Conservation (phyloP, 2,113 vertebrate genomes). For the Osmerus eperlanus region DNA sequence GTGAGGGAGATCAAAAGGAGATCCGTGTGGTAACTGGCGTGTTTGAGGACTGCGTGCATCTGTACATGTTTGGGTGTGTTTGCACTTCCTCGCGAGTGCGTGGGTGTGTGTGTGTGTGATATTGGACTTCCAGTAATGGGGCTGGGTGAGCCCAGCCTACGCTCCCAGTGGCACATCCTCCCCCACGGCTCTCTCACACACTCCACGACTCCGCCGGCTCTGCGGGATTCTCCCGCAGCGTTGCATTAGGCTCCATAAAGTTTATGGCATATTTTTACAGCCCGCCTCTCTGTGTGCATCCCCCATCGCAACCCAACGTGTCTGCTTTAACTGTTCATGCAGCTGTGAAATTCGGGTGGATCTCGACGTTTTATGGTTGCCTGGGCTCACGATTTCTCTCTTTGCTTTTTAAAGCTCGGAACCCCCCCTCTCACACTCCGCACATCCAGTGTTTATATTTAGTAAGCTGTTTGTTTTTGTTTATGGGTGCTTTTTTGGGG, state of each 20-base stretch:
- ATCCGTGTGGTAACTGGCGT: too few relatives aligned
- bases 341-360: constrained; percentile 68
- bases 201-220: constrained; percentile 61
- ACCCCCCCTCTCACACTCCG: constrained; percentile 34
- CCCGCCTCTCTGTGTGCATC: constrained; percentile 70
- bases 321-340: constrained; percentile 72
- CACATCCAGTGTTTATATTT: constrained; percentile 58
- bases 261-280: constrained; percentile 74
- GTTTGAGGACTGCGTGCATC: neutral
- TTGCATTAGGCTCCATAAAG: constrained; percentile 73
- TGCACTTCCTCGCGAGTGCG: neutral
- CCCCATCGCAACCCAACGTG: constrained; percentile 64
- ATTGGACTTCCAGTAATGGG: constrained; percentile 41
- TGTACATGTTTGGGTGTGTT: neutral
- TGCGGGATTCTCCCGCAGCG: constrained; percentile 62
- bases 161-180: constrained; percentile 62
- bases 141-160: constrained; percentile 53
- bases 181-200: constrained; percentile 65
- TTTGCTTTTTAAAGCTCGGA: constrained; percentile 57
- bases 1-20: too few relatives aligned
- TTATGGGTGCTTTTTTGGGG: constrained; percentile 26
- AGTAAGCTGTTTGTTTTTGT: constrained; percentile 47
- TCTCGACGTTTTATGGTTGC: constrained; percentile 64
- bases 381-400: constrained; percentile 60
- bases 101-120: neutral